Percentiles rank a stretch among this genome's conserved stretches.
Evolutionary conservation across 1,140 invertebrate species (phyloP).

Genomic region (Drosophila navojoa): DNA sequence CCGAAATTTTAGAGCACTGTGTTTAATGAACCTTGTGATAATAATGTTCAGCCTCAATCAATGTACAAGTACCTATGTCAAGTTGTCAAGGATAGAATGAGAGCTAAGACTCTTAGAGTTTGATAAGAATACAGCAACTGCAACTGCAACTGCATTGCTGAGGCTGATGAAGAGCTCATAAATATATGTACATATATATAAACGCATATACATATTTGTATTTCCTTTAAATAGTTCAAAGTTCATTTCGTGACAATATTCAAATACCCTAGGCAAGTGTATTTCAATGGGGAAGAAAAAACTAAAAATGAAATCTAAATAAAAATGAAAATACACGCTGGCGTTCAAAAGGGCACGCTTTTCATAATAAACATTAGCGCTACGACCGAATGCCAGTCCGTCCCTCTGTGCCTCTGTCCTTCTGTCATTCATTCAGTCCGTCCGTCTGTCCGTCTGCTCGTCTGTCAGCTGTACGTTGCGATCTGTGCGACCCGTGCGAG

Average conservation of each 20-base stretch:
- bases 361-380: slow-evolving; percentile 80
- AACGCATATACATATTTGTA: too few species aligned
- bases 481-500: slow-evolving; percentile 18
- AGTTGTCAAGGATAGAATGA: too few species aligned
- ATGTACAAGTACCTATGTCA: too few species aligned
- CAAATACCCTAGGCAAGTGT: not conserved
- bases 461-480: slow-evolving; percentile 7
- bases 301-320: slow-evolving; percentile 52
- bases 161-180: too few species aligned
- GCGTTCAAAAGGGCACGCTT: slow-evolving; percentile 82
- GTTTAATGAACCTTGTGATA: too few species aligned
- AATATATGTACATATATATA: too few species aligned
- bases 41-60: too few species aligned
- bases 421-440: slow-evolving; percentile 1
- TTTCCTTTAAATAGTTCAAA: not conserved
- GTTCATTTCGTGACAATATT: slow-evolving; percentile 1
- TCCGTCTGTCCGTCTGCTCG: too few species aligned
- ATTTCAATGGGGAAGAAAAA: slow-evolving; percentile 3
- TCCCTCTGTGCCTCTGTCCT: slow-evolving; percentile 4
- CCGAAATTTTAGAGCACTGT: too few species aligned
- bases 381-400: slow-evolving; percentile 36
- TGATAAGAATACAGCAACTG: too few species aligned
- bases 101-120: too few species aligned
- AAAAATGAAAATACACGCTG: slow-evolving; percentile 77
- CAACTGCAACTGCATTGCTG: too few species aligned